These are phyloP conservation scores for Ceratotherium simum DNA, from an alignment of 2,113 vertebrate species.

Conservation along the genomic window DNA sequence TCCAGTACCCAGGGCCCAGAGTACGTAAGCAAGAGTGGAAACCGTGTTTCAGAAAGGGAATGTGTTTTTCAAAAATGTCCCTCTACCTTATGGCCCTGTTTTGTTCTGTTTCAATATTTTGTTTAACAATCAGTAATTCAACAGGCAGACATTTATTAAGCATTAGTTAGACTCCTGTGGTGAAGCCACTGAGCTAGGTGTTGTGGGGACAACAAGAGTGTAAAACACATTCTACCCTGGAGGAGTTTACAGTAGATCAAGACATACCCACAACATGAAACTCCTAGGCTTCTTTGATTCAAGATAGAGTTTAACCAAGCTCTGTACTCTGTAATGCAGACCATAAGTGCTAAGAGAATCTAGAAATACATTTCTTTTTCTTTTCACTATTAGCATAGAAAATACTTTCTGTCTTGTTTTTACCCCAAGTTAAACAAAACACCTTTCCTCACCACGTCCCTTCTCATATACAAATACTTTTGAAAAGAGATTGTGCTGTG, in stretches of 20 bases:
- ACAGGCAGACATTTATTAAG: neutral
- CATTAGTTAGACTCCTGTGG: neutral
- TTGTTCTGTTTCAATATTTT: neutral
- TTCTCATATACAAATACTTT: neutral
- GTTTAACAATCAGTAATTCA: conserved; percentile 19
- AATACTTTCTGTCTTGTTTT: neutral
- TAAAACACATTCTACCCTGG: neutral
- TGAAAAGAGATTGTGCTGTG: neutral
- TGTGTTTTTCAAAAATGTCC: neutral
- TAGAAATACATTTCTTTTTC: neutral
- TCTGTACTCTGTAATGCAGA: neutral
- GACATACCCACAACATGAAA: neutral
- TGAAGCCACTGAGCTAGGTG: neutral
- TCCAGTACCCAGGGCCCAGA: neutral
- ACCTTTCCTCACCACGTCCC: neutral
- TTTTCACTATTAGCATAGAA: neutral
- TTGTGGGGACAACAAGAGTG: neutral
- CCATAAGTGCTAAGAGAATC: neutral
- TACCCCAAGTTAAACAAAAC: neutral
- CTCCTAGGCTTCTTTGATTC: neutral
- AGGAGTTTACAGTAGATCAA: conserved; percentile 2
- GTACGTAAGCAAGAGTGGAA: neutral
- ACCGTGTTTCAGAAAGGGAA: neutral
- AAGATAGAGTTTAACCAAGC: neutral
- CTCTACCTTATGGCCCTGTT: neutral